These are phyloP conservation scores for Andrena bucephala DNA, from an alignment of 2,888 invertebrate genomes.

Conservation along the genomic window DNA sequence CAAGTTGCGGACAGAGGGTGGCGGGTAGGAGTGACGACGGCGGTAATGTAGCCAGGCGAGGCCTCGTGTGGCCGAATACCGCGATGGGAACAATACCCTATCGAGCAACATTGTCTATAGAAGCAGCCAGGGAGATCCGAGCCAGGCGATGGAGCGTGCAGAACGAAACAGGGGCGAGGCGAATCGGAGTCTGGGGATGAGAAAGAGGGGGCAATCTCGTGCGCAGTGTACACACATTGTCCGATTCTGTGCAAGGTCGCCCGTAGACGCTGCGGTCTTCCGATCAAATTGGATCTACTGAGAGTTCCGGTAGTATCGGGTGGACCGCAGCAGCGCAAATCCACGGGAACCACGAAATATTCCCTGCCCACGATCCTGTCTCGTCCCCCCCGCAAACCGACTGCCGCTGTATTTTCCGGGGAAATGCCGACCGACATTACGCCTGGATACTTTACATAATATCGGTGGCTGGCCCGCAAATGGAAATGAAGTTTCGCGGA, in stretches of 20 bases:
- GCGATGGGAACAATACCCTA: conserved; percentile 82
- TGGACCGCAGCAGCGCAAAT: conserved; percentile 75
- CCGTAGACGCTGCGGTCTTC: conserved; percentile 76
- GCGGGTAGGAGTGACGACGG: conserved; percentile 25
- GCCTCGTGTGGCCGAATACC: conserved; percentile 73
- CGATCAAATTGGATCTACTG: conserved; percentile 82
- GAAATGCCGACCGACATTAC: conserved; percentile 70
- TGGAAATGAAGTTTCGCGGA: conserved; percentile 54
- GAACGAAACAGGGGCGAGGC: conserved; percentile 43
- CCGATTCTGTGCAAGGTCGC: conserved; percentile 66
- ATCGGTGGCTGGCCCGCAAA: conserved; percentile 48
- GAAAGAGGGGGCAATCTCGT: conserved; percentile 55
- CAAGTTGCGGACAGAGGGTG: conserved; percentile 20
- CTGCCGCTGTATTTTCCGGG: conserved; percentile 59
- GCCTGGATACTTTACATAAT: conserved; percentile 68
- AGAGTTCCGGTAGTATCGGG: conserved; percentile 75
- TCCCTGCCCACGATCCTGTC: conserved; percentile 65
- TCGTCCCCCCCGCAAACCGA: conserved; percentile 56
- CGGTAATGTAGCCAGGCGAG: conserved; percentile 60
- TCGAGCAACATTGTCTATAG: conserved; percentile 82
- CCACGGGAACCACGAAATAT: conserved; percentile 74
- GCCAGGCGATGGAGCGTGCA: conserved; percentile 7
- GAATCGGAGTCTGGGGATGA: conserved; percentile 25
- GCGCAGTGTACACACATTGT: conserved; percentile 73
- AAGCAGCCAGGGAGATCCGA: conserved; percentile 23